These are phyloP conservation scores for Limonius californicus DNA, from an alignment of 1,140 invertebrate species.

Conservation along the genomic window DNA sequence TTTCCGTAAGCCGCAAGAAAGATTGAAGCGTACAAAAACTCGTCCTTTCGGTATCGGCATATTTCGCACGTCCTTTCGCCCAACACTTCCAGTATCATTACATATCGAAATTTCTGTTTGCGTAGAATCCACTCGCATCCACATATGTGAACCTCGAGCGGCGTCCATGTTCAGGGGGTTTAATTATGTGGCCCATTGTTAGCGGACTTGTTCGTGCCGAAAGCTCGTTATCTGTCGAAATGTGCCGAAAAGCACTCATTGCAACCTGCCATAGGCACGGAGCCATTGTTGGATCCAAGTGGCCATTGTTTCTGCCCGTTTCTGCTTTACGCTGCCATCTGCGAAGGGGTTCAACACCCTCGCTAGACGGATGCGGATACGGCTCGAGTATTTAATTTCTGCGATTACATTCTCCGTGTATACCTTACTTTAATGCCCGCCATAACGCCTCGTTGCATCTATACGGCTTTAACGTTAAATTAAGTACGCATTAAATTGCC, in stretches of 20 bases:
- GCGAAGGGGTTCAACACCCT: slow-evolving; percentile 17
- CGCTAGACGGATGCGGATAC: not conserved
- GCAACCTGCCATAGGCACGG: slow-evolving; percentile 14
- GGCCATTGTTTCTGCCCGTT: slow-evolving; percentile 18
- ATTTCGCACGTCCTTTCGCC: too few species aligned
- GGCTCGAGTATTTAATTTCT: slow-evolving; percentile 8
- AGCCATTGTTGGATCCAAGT: slow-evolving; percentile 18
- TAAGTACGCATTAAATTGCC: too few species aligned
- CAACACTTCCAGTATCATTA: too few species aligned
- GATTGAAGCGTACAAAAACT: too few species aligned
- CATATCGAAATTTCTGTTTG: too few species aligned
- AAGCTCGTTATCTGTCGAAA: slow-evolving; percentile 21
- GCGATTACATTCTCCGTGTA: not conserved
- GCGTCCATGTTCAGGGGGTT: slow-evolving; percentile 6
- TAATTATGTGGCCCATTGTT: slow-evolving; percentile 19
- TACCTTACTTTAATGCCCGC: not conserved
- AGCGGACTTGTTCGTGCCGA: slow-evolving; percentile 17
- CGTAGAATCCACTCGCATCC: too few species aligned
- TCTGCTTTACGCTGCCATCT: slow-evolving; percentile 17
- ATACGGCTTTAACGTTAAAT: too few species aligned
- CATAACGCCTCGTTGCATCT: too few species aligned
- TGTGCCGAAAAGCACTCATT: slow-evolving; percentile 19
- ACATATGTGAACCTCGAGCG: too few species aligned
- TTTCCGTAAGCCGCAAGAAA: too few species aligned
- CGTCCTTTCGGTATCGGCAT: too few species aligned